Conservation (phyloP, 1,140 invertebrate genomes). For the Micrasema longulum region DNA sequence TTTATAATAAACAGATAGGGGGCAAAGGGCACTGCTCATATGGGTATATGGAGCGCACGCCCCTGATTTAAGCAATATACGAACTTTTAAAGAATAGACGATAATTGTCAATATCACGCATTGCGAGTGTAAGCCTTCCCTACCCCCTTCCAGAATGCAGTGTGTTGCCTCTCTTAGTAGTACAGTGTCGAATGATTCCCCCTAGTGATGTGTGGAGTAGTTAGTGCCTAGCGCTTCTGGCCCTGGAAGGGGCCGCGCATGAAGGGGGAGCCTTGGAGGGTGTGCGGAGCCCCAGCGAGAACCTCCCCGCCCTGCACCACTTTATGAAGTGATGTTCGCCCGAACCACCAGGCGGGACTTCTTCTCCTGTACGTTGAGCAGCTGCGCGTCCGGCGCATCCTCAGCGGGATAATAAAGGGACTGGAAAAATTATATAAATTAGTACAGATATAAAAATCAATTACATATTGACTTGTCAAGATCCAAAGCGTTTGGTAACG, state of each 20-base stretch:
- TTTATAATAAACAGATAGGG: no score
- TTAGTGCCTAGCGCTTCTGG: constrained; percentile 58
- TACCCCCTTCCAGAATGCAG: no score
- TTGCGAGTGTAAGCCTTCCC: no score
- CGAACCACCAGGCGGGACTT: constrained; percentile 73
- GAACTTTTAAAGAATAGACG: no score
- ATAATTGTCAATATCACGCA: no score
- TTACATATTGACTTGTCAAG: no score
- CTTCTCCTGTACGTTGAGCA: constrained; percentile 94
- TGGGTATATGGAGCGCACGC: no score
- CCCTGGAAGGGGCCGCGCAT: constrained; percentile 60
- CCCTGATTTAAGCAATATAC: no score
- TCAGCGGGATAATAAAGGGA: constrained; percentile 80
- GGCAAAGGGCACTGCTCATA: no score
- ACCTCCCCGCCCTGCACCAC: constrained; percentile 66
- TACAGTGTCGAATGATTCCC: background rate
- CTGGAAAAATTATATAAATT: no score
- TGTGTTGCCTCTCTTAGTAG: background rate
- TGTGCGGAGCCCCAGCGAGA: constrained; percentile 53
- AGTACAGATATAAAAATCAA: no score
- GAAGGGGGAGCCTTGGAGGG: constrained; percentile 51
- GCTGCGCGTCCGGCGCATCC: constrained; percentile 75
- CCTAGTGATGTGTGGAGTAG: background rate
- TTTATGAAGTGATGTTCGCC: constrained; percentile 61
- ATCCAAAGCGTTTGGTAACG: no score